A percentile compares a stretch with the other conserved stretches of the same genome.
phyloP scores from a whole-genome alignment of 2,797 vertebrate genomes.

The Aphelocoma californica region DNA sequence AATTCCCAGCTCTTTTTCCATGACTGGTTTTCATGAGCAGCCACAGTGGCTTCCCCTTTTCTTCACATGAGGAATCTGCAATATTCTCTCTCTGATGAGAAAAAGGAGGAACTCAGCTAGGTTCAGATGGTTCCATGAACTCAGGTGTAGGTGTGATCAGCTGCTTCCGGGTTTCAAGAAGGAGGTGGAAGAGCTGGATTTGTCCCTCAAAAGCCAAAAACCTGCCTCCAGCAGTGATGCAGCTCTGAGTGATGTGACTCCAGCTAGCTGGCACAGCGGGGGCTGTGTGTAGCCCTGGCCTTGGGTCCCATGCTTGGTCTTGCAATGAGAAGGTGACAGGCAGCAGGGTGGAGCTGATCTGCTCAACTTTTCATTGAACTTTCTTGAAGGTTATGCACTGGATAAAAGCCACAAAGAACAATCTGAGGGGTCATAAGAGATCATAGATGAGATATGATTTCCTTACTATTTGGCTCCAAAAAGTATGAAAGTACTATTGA shows the following conservation, averaged over 20 bases:
- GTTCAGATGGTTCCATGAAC: background rate
- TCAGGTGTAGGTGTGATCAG: background rate
- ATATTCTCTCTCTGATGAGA: background rate
- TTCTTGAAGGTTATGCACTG: background rate
- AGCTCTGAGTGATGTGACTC: background rate
- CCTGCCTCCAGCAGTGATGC: background rate
- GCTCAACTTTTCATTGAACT: background rate
- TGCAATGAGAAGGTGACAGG: background rate
- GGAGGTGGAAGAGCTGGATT: background rate
- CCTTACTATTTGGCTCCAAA: background rate
- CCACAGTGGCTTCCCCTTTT: rapidly evolving
- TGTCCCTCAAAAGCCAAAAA: background rate
- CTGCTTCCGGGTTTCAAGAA: background rate
- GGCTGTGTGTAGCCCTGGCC: background rate
- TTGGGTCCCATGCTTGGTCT: background rate
- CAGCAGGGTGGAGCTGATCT: background rate
- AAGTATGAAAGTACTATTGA: background rate
- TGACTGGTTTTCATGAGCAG: rapidly evolving
- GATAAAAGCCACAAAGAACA: background rate
- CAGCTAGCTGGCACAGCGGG: background rate
- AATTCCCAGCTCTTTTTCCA: background rate
- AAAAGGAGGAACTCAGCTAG: background rate
- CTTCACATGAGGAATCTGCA: background rate
- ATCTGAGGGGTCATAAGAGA: background rate
- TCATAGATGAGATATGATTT: background rate